A percentile compares a stretch with the other conserved stretches of the same genome.
These are phyloP conservation scores for Alcis repandata DNA, from an alignment of 2,888 invertebrate species.

Conservation along the genomic window DNA sequence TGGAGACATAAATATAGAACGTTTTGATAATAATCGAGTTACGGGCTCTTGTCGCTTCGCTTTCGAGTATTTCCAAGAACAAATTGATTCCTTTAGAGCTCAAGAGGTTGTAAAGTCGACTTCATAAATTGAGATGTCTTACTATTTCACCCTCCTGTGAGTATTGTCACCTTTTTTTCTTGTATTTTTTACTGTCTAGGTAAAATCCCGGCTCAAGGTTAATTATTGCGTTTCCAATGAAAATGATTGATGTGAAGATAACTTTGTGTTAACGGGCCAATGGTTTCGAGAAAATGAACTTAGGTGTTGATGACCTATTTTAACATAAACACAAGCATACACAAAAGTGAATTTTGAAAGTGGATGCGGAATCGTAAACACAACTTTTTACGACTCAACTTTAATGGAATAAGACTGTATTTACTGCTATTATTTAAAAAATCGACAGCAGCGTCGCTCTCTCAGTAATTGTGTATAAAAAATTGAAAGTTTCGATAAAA, in stretches of 20 bases:
- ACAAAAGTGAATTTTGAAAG: constrained; percentile 12
- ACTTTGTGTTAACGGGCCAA: constrained; percentile 62
- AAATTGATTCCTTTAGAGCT: constrained; percentile 49
- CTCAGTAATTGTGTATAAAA: constrained; percentile 40
- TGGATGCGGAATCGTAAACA: constrained; percentile 20
- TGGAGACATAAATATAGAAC: constrained; percentile 61
- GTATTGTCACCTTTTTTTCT: constrained; percentile 79
- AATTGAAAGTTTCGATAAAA: constrained; percentile 55
- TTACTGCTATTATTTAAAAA: constrained; percentile 38
- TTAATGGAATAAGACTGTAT: constrained; percentile 30
- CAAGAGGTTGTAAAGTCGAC: constrained; percentile 47
- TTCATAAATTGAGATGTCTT: constrained; percentile 82
- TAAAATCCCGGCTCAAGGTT: constrained; percentile 70
- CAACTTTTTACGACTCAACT: constrained; percentile 19
- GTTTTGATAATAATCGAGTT: constrained; percentile 58
- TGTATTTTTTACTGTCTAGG: constrained; percentile 61
- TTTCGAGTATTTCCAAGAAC: constrained; percentile 49
- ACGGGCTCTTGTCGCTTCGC: constrained; percentile 59
- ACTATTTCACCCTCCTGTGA: constrained; percentile 74
- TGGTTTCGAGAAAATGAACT: constrained; percentile 42
- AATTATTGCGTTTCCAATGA: constrained; percentile 75
- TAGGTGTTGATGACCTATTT: constrained; percentile 63
- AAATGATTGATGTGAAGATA: constrained; percentile 79
- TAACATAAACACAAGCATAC: constrained; percentile 11
- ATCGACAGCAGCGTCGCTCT: constrained; percentile 35